These are phyloP conservation scores for Cryptoblepharus egeriae DNA, from an alignment of 2,797 vertebrate genomes.

Conservation along the genomic window DNA sequence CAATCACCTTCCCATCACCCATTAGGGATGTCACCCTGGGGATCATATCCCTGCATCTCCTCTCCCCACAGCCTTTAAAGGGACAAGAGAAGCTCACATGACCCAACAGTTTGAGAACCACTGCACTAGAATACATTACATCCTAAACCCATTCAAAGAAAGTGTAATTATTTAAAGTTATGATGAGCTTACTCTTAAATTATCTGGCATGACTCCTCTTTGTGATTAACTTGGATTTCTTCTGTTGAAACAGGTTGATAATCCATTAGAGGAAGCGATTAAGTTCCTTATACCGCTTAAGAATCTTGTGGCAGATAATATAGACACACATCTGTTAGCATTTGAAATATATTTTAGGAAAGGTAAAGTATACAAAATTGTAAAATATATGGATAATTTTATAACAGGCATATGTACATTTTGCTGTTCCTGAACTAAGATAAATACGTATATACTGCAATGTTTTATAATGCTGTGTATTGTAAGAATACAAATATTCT, in stretches of 20 bases:
- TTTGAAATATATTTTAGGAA: constrained; percentile 86
- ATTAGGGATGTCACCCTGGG: too few relatives aligned
- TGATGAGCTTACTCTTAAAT: not conserved
- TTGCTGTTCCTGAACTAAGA: not conserved
- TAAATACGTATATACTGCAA: not conserved
- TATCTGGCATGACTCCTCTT: not conserved
- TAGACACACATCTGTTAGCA: constrained; percentile 81
- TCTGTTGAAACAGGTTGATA: constrained; percentile 78
- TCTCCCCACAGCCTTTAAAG: too few relatives aligned
- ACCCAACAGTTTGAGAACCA: too few relatives aligned
- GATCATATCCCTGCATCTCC: too few relatives aligned
- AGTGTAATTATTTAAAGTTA: too few relatives aligned
- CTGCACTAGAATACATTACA: too few relatives aligned
- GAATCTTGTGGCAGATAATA: constrained; percentile 79
- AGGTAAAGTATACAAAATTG: constrained; percentile 72
- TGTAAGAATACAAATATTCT: not conserved
- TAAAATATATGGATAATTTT: not conserved
- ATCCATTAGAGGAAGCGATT: constrained; percentile 83
- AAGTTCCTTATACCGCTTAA: constrained; percentile 83
- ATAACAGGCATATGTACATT: not conserved
- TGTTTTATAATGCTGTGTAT: not conserved
- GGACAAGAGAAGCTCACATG: too few relatives aligned
- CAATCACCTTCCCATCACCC: too few relatives aligned
- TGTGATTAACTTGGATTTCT: constrained; percentile 46
- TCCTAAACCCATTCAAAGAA: not conserved